Conservation (phyloP, 2,113 vertebrate genomes). For the Melanerpes aurifrons region DNA sequence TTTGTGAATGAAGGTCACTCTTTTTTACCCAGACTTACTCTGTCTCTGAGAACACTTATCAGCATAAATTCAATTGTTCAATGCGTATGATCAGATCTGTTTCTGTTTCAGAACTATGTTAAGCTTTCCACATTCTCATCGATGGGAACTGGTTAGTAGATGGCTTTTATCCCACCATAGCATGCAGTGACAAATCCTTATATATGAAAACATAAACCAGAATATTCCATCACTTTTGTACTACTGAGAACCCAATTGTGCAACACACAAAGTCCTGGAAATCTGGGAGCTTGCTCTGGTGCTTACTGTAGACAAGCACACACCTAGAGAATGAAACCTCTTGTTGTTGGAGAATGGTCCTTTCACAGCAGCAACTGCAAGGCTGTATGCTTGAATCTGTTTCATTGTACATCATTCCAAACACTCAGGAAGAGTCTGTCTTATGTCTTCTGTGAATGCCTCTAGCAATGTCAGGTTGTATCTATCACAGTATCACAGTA, state of each 20-base stretch:
- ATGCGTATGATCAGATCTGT: neutral
- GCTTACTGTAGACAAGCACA: neutral
- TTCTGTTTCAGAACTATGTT: neutral
- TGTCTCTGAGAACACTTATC: neutral
- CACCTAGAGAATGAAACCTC: neutral
- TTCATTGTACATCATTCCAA: neutral
- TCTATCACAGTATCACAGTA: no score
- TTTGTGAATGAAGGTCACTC: neutral
- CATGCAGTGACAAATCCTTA: neutral
- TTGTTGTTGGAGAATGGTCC: neutral
- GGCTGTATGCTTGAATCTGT: neutral
- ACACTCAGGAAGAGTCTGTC: neutral
- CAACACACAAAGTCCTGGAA: neutral
- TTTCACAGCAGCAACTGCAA: neutral
- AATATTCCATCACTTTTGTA: neutral
- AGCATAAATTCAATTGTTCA: neutral
- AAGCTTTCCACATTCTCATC: neutral
- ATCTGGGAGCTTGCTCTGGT: neutral
- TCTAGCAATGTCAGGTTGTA: neutral
- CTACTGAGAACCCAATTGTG: neutral
- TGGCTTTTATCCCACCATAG: neutral
- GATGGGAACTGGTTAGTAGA: neutral
- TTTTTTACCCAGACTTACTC: neutral
- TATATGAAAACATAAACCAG: neutral
- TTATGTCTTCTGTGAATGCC: neutral